Base-by-base conservation (phyloP, 2,888 invertebrate species). In the Papilio elwesi region DNA sequence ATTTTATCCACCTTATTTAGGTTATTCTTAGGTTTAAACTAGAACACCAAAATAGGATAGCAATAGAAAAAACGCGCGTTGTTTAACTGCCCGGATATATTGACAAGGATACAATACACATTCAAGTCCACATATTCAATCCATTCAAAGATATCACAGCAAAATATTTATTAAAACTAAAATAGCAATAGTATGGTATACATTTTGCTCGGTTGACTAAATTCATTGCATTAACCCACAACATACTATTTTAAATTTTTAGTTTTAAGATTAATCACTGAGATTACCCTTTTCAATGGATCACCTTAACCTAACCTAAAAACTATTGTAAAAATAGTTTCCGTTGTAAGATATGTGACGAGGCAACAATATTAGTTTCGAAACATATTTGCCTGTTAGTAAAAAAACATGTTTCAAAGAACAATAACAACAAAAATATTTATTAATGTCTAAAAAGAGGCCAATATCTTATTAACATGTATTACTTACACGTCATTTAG, bases 401-500 rank as follows among this genome's bases (percentile, higher is more conserved):
- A 49, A 49, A 49, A 49, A 49, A 49, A 49, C n/a, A n/a, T n/a
- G n/a, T 48, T 12, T 13, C 6, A 51, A 51, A 12, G 13, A 51
- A 13, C 51, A 38, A 13, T n/a, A 59, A n/a, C 38, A n/a, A 10
- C n/a, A 59, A 59, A 9, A 13, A 43, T n/a, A 12, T 26, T 10
- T 8, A 55, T 7, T n/a, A 26, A 26, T 26, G 4, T 26, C 26
- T 26, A 26, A 4, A 26, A 26, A 26, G 26, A 26, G 26, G 26
- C 26, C 26, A 26, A 26, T 26, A 2, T 26, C 26, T 26, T 26
- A 26, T 2, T 26, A 2, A 26, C 6, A 43, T 9, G 9, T 43
- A 9, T 43, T 43, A 43, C 9, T 43, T 6, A 43, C 9, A 9
- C 6, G 7, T 43, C 43, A 16, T 93, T 94, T 95, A 95, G 83